These are phyloP conservation scores for Drosophila sturtevanti DNA, from an alignment of 1,140 invertebrate species.

Conservation along the genomic window DNA sequence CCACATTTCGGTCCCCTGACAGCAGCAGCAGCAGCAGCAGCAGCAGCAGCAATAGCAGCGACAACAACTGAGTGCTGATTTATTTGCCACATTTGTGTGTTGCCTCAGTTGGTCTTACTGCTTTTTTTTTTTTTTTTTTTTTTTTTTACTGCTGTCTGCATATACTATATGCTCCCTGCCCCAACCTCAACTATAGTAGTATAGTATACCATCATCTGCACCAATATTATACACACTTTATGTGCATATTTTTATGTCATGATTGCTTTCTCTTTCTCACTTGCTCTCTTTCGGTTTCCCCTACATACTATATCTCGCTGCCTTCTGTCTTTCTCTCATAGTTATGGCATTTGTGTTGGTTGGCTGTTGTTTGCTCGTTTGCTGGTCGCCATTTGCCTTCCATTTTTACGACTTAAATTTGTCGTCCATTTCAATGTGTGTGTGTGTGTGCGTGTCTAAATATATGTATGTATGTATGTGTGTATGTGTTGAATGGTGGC, in stretches of 20 bases:
- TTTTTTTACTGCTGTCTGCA: constrained; percentile 36
- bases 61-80: constrained; percentile 48
- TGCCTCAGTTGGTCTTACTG: constrained; percentile 34
- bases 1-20: neutral
- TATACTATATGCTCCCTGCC: neutral
- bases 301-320: constrained; percentile 2
- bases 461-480: neutral
- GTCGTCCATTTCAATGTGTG: constrained; percentile 43
- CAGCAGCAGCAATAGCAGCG: neutral
- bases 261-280: neutral
- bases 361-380: constrained; percentile 55
- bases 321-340: constrained; percentile 21
- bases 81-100: constrained; percentile 55
- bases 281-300: neutral
- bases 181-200: neutral
- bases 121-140: constrained; percentile 7
- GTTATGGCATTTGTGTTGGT: constrained; percentile 46
- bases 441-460: neutral
- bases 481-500: constrained; percentile 21
- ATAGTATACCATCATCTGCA: constrained; percentile 7
- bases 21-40: neutral
- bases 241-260: constrained; percentile 75
- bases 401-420: constrained; percentile 74
- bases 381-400: constrained; percentile 66
- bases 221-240: constrained; percentile 72